phyloP scores from a whole-genome alignment of 2,888 invertebrate genomes.

The Hymenopus coronatus region DNA sequence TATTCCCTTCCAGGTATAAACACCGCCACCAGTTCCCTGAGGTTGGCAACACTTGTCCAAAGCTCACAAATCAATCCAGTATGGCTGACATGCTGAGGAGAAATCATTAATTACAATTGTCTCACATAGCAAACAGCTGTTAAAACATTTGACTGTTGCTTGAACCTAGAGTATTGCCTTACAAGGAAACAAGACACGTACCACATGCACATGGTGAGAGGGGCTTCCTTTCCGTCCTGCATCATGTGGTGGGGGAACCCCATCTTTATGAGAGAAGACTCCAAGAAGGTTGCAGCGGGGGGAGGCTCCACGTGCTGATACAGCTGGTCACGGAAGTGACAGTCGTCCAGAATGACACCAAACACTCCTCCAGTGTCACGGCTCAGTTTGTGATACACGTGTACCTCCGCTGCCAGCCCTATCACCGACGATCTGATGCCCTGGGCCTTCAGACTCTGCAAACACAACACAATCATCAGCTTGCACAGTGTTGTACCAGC shows the following conservation, averaged over 20 bases:
- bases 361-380: slow-evolving; percentile 75
- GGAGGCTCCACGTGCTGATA: slow-evolving; percentile 42
- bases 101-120: too few relatives aligned
- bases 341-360: slow-evolving; percentile 57
- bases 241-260: slow-evolving; percentile 84
- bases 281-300: slow-evolving; percentile 68
- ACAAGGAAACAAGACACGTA: slow-evolving; percentile 45
- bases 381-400: slow-evolving; percentile 83
- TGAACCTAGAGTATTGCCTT: too few relatives aligned
- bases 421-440: slow-evolving; percentile 92
- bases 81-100: too few relatives aligned
- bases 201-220: slow-evolving; percentile 92
- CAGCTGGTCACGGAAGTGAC: slow-evolving; percentile 45
- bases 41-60: too few relatives aligned
- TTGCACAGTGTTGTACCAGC: too few relatives aligned
- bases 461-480: too few relatives aligned
- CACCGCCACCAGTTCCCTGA: too few relatives aligned
- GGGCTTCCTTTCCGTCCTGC: slow-evolving; percentile 61
- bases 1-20: too few relatives aligned
- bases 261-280: slow-evolving; percentile 89
- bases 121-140: too few relatives aligned
- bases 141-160: too few relatives aligned
- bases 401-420: slow-evolving; percentile 92
- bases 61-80: too few relatives aligned
- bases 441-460: slow-evolving; percentile 67